Percentiles rank a stretch among this genome's conserved stretches.
phyloP scores from a whole-genome alignment of 2,797 vertebrate species.

The Hypotaenidia okinawae region DNA sequence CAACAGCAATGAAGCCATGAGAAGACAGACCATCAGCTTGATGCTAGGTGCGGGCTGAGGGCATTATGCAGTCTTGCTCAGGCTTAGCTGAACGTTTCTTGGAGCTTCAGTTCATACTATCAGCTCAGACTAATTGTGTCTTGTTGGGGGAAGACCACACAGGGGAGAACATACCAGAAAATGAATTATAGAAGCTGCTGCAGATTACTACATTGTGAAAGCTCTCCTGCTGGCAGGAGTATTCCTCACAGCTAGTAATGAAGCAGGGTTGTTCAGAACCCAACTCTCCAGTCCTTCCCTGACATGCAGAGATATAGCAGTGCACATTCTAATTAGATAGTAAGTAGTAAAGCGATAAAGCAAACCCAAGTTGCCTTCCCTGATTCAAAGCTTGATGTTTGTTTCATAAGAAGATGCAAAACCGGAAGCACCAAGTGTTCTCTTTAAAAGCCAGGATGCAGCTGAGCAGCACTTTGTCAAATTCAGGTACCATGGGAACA shows the following conservation, averaged over 20 bases:
- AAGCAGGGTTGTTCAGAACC: neutral
- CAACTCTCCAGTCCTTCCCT: neutral
- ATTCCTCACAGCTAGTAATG: neutral
- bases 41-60: neutral
- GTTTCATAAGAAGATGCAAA: conserved; percentile 9
- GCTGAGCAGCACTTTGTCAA: neutral
- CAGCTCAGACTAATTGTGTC: neutral
- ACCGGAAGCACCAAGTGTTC: neutral
- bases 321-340: neutral
- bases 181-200: neutral
- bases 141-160: neutral
- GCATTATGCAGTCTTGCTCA: neutral
- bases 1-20: neutral
- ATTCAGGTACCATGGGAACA: neutral
- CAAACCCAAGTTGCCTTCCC: neutral
- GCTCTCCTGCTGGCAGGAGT: neutral
- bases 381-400: neutral
- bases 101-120: neutral
- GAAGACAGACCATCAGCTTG: neutral
- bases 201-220: neutral
- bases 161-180: neutral
- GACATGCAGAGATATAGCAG: neutral
- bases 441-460: neutral
- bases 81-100: neutral
- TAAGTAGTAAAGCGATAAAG: neutral